phyloP scores from a whole-genome alignment of 2,797 vertebrate genomes.

The Cetoscarus ocellatus region DNA sequence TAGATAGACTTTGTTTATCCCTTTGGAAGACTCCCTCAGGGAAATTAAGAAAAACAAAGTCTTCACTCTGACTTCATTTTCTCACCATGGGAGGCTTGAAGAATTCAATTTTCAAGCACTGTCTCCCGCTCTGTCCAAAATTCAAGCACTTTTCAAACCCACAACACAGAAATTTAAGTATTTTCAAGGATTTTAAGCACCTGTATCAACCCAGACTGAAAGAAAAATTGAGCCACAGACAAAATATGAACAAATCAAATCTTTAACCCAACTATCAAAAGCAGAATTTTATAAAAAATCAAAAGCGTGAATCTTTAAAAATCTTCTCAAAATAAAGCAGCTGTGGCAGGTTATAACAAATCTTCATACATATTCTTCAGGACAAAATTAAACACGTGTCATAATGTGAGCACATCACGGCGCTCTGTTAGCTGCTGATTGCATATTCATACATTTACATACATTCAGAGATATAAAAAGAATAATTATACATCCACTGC shows the following conservation, averaged over 20 bases:
- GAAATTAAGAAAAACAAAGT: too few relatives aligned
- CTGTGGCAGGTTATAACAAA: neutral
- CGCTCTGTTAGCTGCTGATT: conserved; percentile 6
- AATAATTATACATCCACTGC: conserved; percentile 35
- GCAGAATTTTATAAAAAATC: neutral
- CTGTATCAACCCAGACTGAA: too few relatives aligned
- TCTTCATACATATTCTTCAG: conserved; percentile 7
- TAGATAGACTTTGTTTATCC: too few relatives aligned
- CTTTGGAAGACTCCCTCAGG: too few relatives aligned
- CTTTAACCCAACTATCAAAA: neutral
- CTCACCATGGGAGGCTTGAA: too few relatives aligned
- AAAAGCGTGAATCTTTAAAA: neutral
- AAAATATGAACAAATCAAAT: neutral
- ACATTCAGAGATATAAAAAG: conserved; percentile 42
- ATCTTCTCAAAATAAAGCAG: neutral
- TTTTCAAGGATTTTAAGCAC: too few relatives aligned
- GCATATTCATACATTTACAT: conserved; percentile 35
- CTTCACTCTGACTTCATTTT: too few relatives aligned
- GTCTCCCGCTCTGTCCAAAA: too few relatives aligned
- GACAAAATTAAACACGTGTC: neutral
- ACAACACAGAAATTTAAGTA: too few relatives aligned
- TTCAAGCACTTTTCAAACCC: too few relatives aligned
- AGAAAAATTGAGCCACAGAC: neutral
- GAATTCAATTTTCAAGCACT: too few relatives aligned
- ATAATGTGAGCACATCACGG: neutral